Evolutionary conservation across 2,113 vertebrate species (phyloP), one percentile per base, ranked within the genome.

Genomic region (Macrotus californicus): DNA sequence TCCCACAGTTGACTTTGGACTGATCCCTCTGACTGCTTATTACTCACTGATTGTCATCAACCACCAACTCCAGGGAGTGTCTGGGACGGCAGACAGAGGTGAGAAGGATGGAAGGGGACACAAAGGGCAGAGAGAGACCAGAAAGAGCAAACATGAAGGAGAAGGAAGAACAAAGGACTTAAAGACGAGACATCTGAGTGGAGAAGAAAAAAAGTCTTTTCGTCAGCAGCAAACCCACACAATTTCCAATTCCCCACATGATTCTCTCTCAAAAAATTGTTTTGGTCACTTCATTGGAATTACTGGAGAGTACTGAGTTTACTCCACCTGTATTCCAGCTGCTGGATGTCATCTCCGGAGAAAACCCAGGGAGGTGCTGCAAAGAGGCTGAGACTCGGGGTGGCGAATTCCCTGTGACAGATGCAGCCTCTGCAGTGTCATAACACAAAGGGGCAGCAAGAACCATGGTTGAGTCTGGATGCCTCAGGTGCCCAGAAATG

Each of bases 1-100:
- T 76, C n/a, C 64, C 88, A 43, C 36, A 80, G 73, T 29, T 87
- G 91, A 76, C 89, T 93, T 83, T 77, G 61, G 77, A 82, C 77
- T 56, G 22, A 15, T 52, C 72, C 89, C 75, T 85, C 72, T 34
- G 19, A 41, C 15, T 83, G 50, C 59, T 54, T 67, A 43, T 92
- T 96, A 91, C 16, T 91, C 86, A 91, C 56, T 67, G 66, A 59
- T 36, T 76, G 77, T 77, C 82, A 54, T 48, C 70, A 92, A 43
- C 86, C 41, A 4, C 79, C 67, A 77, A 22, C 52, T 79, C 72
- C 12, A 6, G 48, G 50, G 61, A 77, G 48, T 46, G 61, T 24
- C 26, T 21, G 18, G 82, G 69, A 56, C 10, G 3, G 15, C 69
- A 84, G 50, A 19, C 39, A 93, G 73, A 92, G 52, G 50, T n/a